Evolutionary conservation across 2,797 vertebrate genomes (phyloP).

Genomic region (Threskiornis aethiopicus): DNA sequence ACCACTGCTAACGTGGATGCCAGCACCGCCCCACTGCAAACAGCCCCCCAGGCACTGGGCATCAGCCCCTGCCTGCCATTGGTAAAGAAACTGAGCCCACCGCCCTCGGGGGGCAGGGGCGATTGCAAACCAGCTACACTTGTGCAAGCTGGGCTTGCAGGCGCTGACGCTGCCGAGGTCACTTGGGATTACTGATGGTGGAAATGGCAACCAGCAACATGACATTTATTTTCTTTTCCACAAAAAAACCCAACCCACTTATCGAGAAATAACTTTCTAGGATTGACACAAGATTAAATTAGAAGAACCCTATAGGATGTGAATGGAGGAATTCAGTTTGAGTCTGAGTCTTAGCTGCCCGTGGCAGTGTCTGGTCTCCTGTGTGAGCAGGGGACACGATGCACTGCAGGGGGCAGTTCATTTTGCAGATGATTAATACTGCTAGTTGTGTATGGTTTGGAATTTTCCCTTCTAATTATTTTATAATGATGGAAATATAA

Average conservation of each 20-base stretch:
- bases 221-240: background rate
- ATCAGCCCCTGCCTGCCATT: background rate
- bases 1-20: no score
- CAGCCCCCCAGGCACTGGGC: background rate
- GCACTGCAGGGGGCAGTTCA: background rate
- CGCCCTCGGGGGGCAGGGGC: background rate
- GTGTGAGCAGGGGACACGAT: fast-evolving
- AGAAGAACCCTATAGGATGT: background rate
- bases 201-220: background rate
- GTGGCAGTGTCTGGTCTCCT: background rate
- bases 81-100: background rate
- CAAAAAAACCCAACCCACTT: background rate
- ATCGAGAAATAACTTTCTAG: background rate
- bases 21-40: background rate
- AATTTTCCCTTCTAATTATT: background rate
- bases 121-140: no score
- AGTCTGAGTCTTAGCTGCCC: background rate
- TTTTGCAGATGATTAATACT: background rate
- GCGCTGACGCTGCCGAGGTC: background rate
- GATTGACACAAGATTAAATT: background rate
- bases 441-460: background rate
- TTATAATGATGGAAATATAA: background rate
- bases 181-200: background rate
- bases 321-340: background rate
- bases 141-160: background rate